Percentiles rank a stretch among this genome's conserved stretches.
Evolutionary conservation across 2,888 invertebrate species (phyloP).

Genomic region (Priocnemis perturbator): DNA sequence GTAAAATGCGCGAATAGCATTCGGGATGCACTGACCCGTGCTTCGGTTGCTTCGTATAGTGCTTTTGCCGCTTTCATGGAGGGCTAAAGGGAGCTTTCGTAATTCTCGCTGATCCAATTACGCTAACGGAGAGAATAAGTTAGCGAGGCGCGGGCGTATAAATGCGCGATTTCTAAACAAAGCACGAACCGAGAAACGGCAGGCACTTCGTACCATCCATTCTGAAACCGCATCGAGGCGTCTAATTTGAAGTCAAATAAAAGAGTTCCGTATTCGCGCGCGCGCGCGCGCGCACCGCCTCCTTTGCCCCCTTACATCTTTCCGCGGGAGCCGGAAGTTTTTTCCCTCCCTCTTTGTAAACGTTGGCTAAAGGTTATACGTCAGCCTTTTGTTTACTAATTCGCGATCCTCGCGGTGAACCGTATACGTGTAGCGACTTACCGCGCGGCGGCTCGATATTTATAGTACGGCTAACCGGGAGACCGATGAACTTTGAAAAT

Average conservation of each 20-base stretch:
- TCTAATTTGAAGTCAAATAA: conserved; percentile 70
- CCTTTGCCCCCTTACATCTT: neutral
- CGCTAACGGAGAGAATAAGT: conserved; percentile 65
- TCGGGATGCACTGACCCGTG: neutral
- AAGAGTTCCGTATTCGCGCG: conserved; percentile 45
- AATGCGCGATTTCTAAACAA: conserved; percentile 68
- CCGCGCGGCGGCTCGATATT: conserved; percentile 16
- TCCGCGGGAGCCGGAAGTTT: neutral
- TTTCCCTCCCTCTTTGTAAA: conserved; percentile 12
- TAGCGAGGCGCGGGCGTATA: conserved; percentile 53
- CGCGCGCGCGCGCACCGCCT: neutral
- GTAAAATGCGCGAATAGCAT: conserved; percentile 11
- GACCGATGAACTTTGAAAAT: neutral
- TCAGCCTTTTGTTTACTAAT: conserved; percentile 21
- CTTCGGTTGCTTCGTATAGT: conserved; percentile 20
- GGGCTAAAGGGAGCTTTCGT: conserved; percentile 56
- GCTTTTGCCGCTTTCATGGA: conserved; percentile 25
- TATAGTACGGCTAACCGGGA: neutral
- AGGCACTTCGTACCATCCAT: conserved; percentile 56
- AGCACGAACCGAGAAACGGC: conserved; percentile 62
- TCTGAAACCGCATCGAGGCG: conserved; percentile 65
- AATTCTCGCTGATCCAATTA: conserved; percentile 69
- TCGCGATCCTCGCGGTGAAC: conserved; percentile 3
- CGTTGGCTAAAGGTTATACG: conserved; percentile 33
- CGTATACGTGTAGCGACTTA: conserved; percentile 21